Evolutionary conservation across 2,113 vertebrate genomes (phyloP).

Genomic region (Boulengeromyrus knoepffleri): DNA sequence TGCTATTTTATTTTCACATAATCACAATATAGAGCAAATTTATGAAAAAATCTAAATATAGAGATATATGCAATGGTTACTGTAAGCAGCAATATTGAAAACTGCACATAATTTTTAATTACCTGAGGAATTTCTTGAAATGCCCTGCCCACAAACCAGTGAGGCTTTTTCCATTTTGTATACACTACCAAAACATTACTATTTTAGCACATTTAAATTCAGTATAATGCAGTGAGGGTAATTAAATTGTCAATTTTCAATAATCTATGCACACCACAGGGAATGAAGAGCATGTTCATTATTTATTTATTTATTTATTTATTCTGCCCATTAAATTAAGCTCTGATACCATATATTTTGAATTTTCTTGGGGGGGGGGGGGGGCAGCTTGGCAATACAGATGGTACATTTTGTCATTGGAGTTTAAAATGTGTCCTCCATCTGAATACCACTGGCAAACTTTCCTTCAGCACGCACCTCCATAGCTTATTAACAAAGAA

Average conservation of each 20-base stretch:
- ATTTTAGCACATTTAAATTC: constrained; percentile 30
- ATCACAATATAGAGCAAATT: not conserved
- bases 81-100: not conserved
- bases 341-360: constrained; percentile 13
- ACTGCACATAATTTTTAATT: not conserved
- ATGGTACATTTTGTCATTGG: not conserved
- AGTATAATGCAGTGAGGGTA: constrained; percentile 19
- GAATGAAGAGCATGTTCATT: constrained; percentile 1
- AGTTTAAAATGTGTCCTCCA: not conserved
- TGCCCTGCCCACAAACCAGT: not conserved
- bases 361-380: not conserved
- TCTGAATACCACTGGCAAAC: constrained; percentile 9
- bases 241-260: constrained; percentile 39
- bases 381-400: constrained; percentile 7
- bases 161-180: not conserved
- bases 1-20: not conserved
- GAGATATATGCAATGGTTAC: not conserved
- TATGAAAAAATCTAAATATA: not conserved
- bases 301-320: not conserved
- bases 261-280: constrained; percentile 23
- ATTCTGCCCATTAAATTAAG: constrained; percentile 22
- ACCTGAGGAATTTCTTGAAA: not conserved
- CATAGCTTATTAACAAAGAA: constrained; percentile 24
- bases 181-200: not conserved
- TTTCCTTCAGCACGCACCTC: constrained; percentile 17